Evolutionary conservation across 92 coral and sea anemone genomes (phyloP).

Genomic region (Palythoa heliodiscus): DNA sequence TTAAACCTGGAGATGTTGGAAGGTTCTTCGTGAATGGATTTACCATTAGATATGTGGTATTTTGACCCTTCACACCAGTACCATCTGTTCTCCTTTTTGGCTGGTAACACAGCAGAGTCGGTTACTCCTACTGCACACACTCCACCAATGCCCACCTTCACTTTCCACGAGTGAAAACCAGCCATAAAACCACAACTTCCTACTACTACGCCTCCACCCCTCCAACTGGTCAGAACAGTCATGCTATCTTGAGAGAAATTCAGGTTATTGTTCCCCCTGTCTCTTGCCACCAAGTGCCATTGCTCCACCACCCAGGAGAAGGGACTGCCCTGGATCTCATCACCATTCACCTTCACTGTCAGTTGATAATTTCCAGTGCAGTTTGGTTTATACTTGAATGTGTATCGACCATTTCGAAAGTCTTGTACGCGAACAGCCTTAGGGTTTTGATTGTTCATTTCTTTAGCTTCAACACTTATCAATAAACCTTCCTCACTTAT

Average conservation of each 20-base stretch:
- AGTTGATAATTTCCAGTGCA: background rate
- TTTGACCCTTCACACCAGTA: background rate
- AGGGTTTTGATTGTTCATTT: background rate
- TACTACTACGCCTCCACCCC: background rate
- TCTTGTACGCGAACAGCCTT: background rate
- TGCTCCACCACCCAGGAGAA: conserved; percentile 19
- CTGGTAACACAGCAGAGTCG: background rate
- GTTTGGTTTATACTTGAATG: background rate
- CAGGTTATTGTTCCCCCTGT: background rate
- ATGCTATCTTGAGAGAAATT: background rate
- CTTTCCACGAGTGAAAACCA: background rate
- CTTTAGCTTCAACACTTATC: background rate
- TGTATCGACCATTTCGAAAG: background rate
- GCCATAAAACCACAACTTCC: background rate
- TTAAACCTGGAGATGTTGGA: background rate
- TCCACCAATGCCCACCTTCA: background rate
- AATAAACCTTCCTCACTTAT: background rate
- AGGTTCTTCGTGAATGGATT: background rate
- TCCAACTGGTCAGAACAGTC: background rate
- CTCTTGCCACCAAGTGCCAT: conserved; percentile 22
- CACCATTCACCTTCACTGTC: conserved; percentile 38
- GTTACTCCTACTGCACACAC: conserved; percentile 9
- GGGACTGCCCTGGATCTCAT: background rate
- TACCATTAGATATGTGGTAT: background rate
- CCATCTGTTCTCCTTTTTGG: background rate